Evolutionary conservation across 1,140 invertebrate genomes (phyloP).

Genomic region (Drosophila neocordata): DNA sequence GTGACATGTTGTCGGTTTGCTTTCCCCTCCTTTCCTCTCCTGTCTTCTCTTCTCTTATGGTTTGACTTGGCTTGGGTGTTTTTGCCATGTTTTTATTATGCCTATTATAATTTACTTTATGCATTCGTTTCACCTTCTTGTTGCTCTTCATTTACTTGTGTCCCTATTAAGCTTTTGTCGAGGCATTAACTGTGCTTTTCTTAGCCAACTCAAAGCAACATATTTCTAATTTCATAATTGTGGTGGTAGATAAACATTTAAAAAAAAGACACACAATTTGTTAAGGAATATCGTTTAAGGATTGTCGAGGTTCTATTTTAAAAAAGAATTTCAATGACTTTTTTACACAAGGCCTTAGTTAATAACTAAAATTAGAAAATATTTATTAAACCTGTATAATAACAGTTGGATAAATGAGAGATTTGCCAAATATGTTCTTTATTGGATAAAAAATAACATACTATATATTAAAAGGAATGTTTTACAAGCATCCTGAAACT

Average conservation of each 20-base stretch:
- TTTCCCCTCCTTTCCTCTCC: constrained; percentile 14
- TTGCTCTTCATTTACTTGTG: constrained; percentile 24
- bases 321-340: too few species aligned
- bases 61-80: constrained; percentile 12
- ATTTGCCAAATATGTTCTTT: too few species aligned
- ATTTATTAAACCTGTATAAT: too few species aligned
- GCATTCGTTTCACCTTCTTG: constrained; percentile 49
- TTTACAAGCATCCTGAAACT: too few species aligned
- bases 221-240: constrained; percentile 69
- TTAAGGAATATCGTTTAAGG: too few species aligned
- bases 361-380: too few species aligned
- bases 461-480: too few species aligned
- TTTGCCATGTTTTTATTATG: constrained; percentile 73
- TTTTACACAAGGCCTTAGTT: too few species aligned
- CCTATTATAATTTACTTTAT: constrained; percentile 81
- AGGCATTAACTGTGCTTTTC: constrained; percentile 38
- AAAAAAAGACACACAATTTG: too few species aligned
- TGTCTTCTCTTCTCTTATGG: background rate
- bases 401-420: too few species aligned
- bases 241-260: constrained; percentile 28
- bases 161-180: constrained; percentile 45
- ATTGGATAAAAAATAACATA: too few species aligned
- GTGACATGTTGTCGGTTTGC: constrained; percentile 56
- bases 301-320: too few species aligned
- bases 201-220: background rate